These are phyloP conservation scores for Diprion similis DNA, from an alignment of 1,140 invertebrate genomes.

Conservation along the genomic window DNA sequence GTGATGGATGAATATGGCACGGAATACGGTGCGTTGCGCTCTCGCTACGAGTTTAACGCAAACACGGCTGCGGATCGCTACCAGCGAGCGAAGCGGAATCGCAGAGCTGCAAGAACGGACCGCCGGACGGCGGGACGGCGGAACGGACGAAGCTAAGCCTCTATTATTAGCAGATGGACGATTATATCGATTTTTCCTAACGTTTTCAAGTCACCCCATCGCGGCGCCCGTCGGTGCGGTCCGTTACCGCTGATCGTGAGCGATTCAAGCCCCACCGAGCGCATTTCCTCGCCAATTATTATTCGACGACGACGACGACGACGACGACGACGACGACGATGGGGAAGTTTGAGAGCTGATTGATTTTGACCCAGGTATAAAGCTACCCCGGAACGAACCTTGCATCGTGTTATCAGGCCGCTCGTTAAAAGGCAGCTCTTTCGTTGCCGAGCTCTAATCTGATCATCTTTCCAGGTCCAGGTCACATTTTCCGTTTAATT, in stretches of 20 bases:
- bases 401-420: too few species aligned
- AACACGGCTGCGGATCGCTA: neutral
- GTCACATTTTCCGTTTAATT: too few species aligned
- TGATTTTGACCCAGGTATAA: conserved; percentile 42
- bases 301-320: conserved; percentile 40
- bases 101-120: conserved; percentile 30
- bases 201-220: conserved; percentile 27
- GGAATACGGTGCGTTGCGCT: conserved; percentile 38
- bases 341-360: conserved; percentile 52
- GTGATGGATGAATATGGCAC: conserved; percentile 21
- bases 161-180: conserved; percentile 60
- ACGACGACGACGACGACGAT: conserved; percentile 35
- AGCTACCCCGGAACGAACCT: too few species aligned
- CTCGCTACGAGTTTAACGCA: neutral
- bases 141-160: conserved; percentile 45
- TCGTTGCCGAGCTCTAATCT: too few species aligned
- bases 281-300: conserved; percentile 58
- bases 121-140: conserved; percentile 37
- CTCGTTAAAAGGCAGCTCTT: too few species aligned
- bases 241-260: conserved; percentile 36
- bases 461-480: too few species aligned
- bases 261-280: conserved; percentile 54
- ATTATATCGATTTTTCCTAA: conserved; percentile 57
- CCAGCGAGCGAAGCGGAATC: neutral
- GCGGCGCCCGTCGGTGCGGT: conserved; percentile 31